Conservation (phyloP, 1,140 invertebrate genomes). For the Drosophila rhopaloa region DNA sequence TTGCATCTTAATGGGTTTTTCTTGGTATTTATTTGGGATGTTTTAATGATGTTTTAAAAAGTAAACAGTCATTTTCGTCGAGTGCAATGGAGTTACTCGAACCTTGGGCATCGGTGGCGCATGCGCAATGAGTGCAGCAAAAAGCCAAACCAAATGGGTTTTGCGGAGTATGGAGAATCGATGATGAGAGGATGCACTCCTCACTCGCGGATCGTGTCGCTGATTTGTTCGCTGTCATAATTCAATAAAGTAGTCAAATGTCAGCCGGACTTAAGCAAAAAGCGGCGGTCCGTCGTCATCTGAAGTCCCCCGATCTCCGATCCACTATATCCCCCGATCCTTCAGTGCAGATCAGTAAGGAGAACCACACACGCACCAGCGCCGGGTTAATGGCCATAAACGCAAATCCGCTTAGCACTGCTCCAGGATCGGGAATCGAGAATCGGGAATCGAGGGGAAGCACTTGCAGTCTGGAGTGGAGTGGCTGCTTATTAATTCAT, state of each 20-base stretch:
- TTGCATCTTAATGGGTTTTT: too few relatives aligned
- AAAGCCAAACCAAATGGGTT: constrained; percentile 4
- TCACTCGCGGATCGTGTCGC: constrained; percentile 57
- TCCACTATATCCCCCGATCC: neutral
- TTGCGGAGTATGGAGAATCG: neutral
- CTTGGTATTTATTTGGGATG: too few relatives aligned
- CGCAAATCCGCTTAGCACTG: constrained; percentile 50
- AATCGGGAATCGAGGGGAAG: neutral
- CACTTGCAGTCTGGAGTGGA: constrained; percentile 12
- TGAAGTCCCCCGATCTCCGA: neutral
- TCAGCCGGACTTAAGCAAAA: constrained; percentile 56
- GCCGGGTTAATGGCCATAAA: constrained; percentile 45
- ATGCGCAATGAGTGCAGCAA: constrained; percentile 59
- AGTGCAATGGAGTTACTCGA: neutral
- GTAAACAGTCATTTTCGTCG: neutral
- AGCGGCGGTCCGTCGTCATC: constrained; percentile 4
- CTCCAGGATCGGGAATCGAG: neutral
- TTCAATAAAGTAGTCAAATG: constrained; percentile 83
- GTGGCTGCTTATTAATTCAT: constrained; percentile 40
- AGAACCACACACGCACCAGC: constrained; percentile 3
- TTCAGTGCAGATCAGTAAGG: neutral
- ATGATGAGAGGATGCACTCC: constrained; percentile 5
- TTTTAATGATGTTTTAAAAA: too few relatives aligned
- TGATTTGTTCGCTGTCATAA: constrained; percentile 84
- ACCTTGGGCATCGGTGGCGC: constrained; percentile 37